A percentile compares a stretch with the other conserved stretches of the same genome.
phyloP scores from a whole-genome alignment of 2,888 invertebrate genomes.

The Agrochola circellaris region DNA sequence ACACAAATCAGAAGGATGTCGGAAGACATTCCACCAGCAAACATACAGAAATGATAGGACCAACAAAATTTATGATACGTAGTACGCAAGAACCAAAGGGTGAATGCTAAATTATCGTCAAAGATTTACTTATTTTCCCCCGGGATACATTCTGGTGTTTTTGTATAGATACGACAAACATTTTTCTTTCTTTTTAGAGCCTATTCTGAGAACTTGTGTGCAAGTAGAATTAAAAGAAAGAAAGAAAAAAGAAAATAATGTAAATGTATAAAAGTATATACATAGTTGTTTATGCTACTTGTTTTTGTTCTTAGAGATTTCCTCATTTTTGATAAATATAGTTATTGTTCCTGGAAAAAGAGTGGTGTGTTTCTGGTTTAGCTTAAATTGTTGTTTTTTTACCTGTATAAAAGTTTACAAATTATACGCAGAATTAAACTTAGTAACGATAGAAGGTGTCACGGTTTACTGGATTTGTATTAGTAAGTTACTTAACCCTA shows the following conservation, averaged over 20 bases:
- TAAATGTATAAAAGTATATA: neutral
- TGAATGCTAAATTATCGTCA: slow-evolving; percentile 39
- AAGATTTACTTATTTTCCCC: slow-evolving; percentile 35
- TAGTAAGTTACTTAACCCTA: neutral
- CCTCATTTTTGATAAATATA: neutral
- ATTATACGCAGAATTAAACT: neutral
- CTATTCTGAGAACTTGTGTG: slow-evolving; percentile 4
- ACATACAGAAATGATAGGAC: slow-evolving; percentile 30
- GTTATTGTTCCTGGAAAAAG: neutral
- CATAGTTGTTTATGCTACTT: neutral
- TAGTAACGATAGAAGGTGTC: neutral
- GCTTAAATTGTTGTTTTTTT: neutral
- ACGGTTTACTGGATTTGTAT: neutral
- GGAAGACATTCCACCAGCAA: slow-evolving; percentile 47
- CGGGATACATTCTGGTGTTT: slow-evolving; percentile 2
- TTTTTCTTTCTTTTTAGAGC: slow-evolving; percentile 1
- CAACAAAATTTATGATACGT: slow-evolving; percentile 46
- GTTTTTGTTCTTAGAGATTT: neutral
- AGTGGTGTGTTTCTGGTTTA: neutral
- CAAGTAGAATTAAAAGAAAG: no score
- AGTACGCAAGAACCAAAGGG: slow-evolving; percentile 24
- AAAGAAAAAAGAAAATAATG: no score
- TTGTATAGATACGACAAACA: neutral
- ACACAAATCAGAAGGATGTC: slow-evolving; percentile 30
- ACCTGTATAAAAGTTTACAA: neutral